phyloP scores from a whole-genome alignment of 2,113 vertebrate genomes.

The Condylura cristata region DNA sequence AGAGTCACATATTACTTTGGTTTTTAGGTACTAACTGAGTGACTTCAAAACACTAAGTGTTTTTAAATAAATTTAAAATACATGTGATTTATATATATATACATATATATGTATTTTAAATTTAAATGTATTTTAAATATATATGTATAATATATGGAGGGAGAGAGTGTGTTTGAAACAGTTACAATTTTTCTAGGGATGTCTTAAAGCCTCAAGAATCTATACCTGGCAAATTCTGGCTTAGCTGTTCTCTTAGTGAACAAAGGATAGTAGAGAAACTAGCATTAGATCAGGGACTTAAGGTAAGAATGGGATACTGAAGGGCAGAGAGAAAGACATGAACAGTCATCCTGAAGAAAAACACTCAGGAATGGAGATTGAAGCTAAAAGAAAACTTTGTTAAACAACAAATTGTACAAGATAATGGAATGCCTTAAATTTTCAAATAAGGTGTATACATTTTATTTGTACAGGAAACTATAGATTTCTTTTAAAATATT shows the following conservation, averaged over 20 bases:
- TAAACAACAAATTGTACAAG: not conserved
- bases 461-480: not conserved
- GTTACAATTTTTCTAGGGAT: not conserved
- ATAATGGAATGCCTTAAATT: not conserved
- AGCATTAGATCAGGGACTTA: not conserved
- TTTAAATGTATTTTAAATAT: no score
- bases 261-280: not conserved
- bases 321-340: not conserved
- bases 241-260: rapidly evolving
- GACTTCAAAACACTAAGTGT: not conserved
- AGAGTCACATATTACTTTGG: not conserved
- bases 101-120: no score
- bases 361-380: not conserved
- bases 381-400: not conserved
- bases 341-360: not conserved
- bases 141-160: no score
- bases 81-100: no score
- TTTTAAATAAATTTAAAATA: not conserved
- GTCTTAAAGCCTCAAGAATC: not conserved
- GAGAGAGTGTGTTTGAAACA: not conserved
- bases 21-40: not conserved
- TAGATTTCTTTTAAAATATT: not conserved
- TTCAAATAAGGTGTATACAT: not conserved
- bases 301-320: not conserved
- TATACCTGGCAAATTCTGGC: not conserved